Evolutionary conservation across 2,797 vertebrate genomes (phyloP).

Genomic region (Lates japonicus): DNA sequence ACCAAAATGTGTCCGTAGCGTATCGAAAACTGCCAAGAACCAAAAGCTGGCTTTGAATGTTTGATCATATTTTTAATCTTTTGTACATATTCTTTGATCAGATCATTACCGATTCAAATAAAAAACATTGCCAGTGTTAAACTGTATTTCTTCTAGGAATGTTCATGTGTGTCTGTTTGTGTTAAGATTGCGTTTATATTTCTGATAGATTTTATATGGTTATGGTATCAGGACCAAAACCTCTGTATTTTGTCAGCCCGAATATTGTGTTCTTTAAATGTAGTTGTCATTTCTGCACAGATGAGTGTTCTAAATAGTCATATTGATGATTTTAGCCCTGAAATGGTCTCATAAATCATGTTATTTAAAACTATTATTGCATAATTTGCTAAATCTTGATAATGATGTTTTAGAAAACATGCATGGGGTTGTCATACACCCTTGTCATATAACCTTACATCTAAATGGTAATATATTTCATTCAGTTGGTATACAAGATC

Average conservation of each 20-base stretch:
- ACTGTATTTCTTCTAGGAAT: not conserved
- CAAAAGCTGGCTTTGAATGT: not conserved
- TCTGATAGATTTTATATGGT: not conserved
- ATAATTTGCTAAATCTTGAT: not conserved
- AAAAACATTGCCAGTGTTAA: not conserved
- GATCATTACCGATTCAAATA: not conserved
- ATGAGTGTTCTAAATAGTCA: not conserved
- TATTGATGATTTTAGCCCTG: not conserved
- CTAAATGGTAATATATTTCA: not conserved
- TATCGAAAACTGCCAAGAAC: no score
- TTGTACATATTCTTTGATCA: not conserved
- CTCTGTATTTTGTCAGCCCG: not conserved
- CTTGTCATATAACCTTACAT: not conserved
- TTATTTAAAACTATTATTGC: not conserved
- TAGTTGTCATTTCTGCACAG: not conserved
- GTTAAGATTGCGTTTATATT: not conserved
- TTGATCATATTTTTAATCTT: not conserved
- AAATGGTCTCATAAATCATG: not conserved
- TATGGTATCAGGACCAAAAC: not conserved
- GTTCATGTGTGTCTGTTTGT: not conserved
- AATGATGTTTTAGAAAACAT: not conserved
- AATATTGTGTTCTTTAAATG: not conserved
- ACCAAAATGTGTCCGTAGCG: not conserved
- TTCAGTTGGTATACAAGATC: not conserved
- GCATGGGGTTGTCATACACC: not conserved